These are phyloP conservation scores for Ia io DNA, from an alignment of 2,113 vertebrate species.

Conservation along the genomic window DNA sequence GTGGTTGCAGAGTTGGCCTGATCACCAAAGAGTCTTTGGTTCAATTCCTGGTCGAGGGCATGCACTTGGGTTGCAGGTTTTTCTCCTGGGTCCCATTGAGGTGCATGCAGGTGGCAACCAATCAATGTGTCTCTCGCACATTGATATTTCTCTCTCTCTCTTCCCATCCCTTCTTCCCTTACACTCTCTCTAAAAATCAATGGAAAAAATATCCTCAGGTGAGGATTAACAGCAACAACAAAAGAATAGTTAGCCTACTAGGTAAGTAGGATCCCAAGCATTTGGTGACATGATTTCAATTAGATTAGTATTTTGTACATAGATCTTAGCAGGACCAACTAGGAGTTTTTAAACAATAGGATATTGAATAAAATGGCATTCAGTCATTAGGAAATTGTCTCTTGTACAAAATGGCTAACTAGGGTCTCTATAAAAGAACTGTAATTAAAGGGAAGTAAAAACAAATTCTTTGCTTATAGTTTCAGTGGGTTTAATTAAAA, in stretches of 20 bases:
- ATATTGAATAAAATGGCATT: conserved; percentile 30
- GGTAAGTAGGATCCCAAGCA: not conserved
- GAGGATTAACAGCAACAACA: too few relatives aligned
- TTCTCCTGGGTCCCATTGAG: too few relatives aligned
- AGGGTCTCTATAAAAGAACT: conserved; percentile 34
- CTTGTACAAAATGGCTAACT: conserved; percentile 40
- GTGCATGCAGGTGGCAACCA: too few relatives aligned
- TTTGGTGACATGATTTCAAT: not conserved
- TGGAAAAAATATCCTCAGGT: too few relatives aligned
- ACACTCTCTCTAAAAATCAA: too few relatives aligned
- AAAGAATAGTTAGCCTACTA: not conserved
- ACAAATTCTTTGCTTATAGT: conserved; percentile 42
- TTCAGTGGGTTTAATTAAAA: conserved; percentile 57
- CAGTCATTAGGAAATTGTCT: conserved; percentile 31
- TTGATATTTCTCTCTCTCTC: too few relatives aligned
- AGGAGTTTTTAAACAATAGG: conserved; percentile 31
- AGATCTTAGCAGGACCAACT: not conserved
- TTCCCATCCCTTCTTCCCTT: too few relatives aligned
- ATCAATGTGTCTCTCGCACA: too few relatives aligned
- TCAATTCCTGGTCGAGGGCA: too few relatives aligned
- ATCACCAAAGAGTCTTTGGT: too few relatives aligned
- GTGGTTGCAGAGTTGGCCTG: too few relatives aligned
- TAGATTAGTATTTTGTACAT: not conserved
- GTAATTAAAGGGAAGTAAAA: conserved; percentile 53
- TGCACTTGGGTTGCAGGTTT: too few relatives aligned